These are phyloP conservation scores for Gymnodraco acuticeps DNA, from an alignment of 2,797 vertebrate genomes.

Conservation along the genomic window DNA sequence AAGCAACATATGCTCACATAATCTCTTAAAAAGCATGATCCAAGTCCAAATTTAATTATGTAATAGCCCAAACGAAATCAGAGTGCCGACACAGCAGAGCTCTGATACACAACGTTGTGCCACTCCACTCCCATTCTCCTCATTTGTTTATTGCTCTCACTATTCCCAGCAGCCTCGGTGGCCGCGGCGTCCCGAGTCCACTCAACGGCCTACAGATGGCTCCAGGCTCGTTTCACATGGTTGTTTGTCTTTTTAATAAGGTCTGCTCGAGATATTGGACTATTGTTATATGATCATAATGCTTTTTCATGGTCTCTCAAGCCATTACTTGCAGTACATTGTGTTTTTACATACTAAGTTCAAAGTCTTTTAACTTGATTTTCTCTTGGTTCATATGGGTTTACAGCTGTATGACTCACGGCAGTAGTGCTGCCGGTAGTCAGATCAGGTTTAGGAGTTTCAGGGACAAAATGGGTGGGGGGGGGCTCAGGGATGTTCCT, in stretches of 20 bases:
- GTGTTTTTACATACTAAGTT: slow-evolving; percentile 73
- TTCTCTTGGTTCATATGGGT: slow-evolving; percentile 60
- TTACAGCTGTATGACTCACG: slow-evolving; percentile 61
- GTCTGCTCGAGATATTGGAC: slow-evolving; percentile 67
- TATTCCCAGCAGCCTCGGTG: slow-evolving; percentile 71
- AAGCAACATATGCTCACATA: slow-evolving; percentile 97
- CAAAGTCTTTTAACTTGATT: slow-evolving; percentile 70
- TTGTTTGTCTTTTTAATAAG: slow-evolving; percentile 74
- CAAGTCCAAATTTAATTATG: slow-evolving; percentile 97
- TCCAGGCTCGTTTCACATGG: slow-evolving; percentile 56
- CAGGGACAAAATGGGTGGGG: slow-evolving; percentile 55
- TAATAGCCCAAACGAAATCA: slow-evolving; percentile 97
- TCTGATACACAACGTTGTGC: slow-evolving; percentile 81
- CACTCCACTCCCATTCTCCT: slow-evolving; percentile 80
- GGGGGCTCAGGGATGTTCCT: slow-evolving; percentile 66
- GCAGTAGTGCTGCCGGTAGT: slow-evolving; percentile 40
- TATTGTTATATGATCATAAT: slow-evolving; percentile 70
- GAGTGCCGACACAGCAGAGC: slow-evolving; percentile 91
- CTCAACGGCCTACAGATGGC: slow-evolving; percentile 74
- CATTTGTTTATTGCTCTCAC: slow-evolving; percentile 81
- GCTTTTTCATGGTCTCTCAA: slow-evolving; percentile 59
- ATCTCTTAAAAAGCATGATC: slow-evolving; percentile 96
- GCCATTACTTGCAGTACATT: slow-evolving; percentile 60
- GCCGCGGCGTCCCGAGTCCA: slow-evolving; percentile 65
- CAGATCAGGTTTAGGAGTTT: slow-evolving; percentile 63